A percentile compares a stretch with the other conserved stretches of the same genome.
phyloP scores from a whole-genome alignment of 2,797 vertebrate species.

The Lagorchestes hirsutus region DNA sequence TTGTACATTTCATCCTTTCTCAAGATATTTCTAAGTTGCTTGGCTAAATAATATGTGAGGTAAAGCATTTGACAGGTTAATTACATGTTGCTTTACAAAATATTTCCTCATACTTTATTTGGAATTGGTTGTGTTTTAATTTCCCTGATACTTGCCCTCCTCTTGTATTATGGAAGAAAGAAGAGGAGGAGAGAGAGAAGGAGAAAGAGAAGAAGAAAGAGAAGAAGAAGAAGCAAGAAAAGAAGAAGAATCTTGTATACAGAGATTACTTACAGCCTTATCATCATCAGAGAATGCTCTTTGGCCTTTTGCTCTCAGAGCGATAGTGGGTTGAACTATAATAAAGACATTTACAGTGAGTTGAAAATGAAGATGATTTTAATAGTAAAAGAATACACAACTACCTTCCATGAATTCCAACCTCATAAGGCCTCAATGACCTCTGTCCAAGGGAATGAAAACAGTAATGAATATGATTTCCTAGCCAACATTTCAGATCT shows the following conservation, averaged over 20 bases:
- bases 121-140: slow-evolving; percentile 70
- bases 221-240: neutral
- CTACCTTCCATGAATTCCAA: neutral
- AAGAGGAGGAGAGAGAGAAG: neutral
- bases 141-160: slow-evolving; percentile 45
- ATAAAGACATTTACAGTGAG: neutral
- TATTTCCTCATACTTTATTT: slow-evolving; percentile 68
- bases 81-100: slow-evolving; percentile 73
- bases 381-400: neutral
- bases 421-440: neutral
- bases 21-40: slow-evolving; percentile 70
- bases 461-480: neutral
- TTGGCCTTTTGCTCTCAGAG: neutral
- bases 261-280: neutral
- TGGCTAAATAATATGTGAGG: slow-evolving; percentile 70
- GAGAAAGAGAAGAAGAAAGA: too few relatives aligned
- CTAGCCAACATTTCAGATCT: neutral
- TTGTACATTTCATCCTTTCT: slow-evolving; percentile 52
- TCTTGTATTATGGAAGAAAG: slow-evolving; percentile 24
- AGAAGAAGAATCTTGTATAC: neutral
- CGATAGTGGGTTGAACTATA: neutral
- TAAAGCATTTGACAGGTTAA: slow-evolving; percentile 77
- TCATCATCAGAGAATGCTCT: neutral
- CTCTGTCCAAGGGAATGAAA: neutral
- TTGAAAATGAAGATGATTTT: neutral